Conservation (phyloP, 2,113 vertebrate genomes). For the Pituophis catenifer region DNA sequence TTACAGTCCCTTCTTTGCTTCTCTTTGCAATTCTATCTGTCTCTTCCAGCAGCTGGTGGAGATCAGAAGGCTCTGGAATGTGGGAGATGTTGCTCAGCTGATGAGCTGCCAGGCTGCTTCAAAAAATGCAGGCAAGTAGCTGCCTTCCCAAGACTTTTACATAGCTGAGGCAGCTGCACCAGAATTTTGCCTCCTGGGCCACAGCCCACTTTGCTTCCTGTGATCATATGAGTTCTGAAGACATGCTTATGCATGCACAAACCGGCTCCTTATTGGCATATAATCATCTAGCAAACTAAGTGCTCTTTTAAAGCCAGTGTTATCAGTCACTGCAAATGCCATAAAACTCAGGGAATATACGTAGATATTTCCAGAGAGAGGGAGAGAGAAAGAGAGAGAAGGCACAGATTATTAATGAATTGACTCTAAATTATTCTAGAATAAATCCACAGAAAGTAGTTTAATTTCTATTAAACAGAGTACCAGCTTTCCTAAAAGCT, state of each 20-base stretch:
- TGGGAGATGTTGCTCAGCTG: background rate
- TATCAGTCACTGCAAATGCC: background rate
- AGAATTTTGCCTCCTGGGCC: background rate
- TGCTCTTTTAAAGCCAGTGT: background rate
- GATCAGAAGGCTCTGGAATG: constrained; percentile 21
- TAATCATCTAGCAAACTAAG: background rate
- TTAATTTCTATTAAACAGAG: background rate
- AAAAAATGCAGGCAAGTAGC: background rate
- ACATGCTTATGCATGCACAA: background rate
- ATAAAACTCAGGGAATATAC: background rate
- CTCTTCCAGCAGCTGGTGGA: constrained; percentile 9
- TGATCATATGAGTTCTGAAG: background rate
- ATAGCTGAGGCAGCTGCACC: constrained; percentile 12
- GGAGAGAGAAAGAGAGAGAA: background rate
- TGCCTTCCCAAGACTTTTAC: background rate
- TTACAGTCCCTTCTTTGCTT: background rate
- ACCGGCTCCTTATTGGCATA: background rate
- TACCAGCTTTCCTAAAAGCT: constrained; percentile 22
- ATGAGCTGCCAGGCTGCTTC: constrained; percentile 1
- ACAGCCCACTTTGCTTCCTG: background rate
- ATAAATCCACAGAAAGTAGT: background rate
- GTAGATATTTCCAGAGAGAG: background rate
- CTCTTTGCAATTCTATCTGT: constrained; percentile 11
- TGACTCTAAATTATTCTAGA: background rate
- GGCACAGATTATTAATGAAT: background rate